phyloP scores from a whole-genome alignment of 1,140 invertebrate species.

The Wasmannia auropunctata region DNA sequence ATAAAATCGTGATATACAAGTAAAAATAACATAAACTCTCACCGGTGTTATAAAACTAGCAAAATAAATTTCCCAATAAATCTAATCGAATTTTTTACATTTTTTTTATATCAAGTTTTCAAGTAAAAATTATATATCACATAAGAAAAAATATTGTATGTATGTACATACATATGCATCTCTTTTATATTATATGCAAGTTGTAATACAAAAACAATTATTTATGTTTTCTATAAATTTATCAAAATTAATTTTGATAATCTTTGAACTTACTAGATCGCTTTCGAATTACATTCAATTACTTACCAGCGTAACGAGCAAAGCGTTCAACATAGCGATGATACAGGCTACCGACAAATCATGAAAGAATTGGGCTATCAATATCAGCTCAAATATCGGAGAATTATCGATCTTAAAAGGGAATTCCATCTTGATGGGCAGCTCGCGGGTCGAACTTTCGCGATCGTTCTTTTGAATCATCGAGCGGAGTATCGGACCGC shows the following conservation, averaged over 20 bases:
- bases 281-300: not conserved
- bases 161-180: not conserved
- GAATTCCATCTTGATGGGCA: constrained; percentile 64
- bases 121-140: not conserved
- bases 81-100: not conserved
- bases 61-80: not conserved
- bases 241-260: constrained; percentile 5
- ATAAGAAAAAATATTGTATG: not conserved
- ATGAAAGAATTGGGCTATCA: constrained; percentile 33
- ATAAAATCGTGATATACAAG: not conserved
- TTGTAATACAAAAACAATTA: too few relatives aligned
- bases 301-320: constrained; percentile 61
- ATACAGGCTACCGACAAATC: constrained; percentile 42
- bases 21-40: not conserved
- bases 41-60: not conserved
- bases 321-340: constrained; percentile 56
- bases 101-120: too few relatives aligned
- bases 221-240: not conserved
- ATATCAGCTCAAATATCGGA: constrained; percentile 54
- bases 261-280: not conserved
- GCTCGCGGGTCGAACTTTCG: not conserved
- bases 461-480: not conserved
- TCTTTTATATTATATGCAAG: not conserved
- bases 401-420: constrained; percentile 49
- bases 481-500: constrained; percentile 22